phyloP scores from a whole-genome alignment of 1,140 invertebrate species.

The Solenopsis fugax region DNA sequence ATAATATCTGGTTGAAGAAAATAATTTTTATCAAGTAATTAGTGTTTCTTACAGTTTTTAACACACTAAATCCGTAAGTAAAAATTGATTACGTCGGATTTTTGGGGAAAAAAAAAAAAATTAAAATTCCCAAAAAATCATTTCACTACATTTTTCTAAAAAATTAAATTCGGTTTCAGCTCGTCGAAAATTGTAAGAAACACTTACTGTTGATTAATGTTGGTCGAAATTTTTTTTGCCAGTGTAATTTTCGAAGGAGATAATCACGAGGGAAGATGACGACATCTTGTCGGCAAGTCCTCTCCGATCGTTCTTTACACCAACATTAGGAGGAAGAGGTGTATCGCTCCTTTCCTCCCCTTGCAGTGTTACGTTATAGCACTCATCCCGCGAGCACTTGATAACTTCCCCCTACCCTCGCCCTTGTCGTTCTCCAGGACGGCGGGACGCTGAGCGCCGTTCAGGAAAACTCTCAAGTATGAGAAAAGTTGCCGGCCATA shows the following conservation, averaged over 20 bases:
- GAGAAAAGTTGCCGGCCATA: constrained; percentile 84
- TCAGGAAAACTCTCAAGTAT: constrained; percentile 80
- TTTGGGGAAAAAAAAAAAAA: too few relatives aligned
- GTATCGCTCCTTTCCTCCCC: constrained; percentile 19
- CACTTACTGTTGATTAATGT: too few relatives aligned
- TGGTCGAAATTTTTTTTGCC: too few relatives aligned
- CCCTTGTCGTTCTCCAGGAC: constrained; percentile 11
- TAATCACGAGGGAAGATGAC: constrained; percentile 6
- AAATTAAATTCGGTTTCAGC: too few relatives aligned
- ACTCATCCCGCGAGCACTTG: constrained; percentile 64
- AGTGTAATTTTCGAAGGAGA: not conserved
- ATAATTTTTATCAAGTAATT: not conserved
- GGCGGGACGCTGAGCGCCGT: constrained; percentile 50
- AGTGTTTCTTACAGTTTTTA: too few relatives aligned
- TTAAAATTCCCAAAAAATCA: too few relatives aligned
- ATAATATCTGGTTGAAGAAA: not conserved
- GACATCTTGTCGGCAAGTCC: not conserved
- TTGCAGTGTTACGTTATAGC: constrained; percentile 67
- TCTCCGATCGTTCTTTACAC: constrained; percentile 41
- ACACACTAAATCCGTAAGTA: too few relatives aligned
- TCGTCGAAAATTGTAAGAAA: too few relatives aligned
- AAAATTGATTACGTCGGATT: too few relatives aligned
- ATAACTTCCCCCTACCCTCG: constrained; percentile 61
- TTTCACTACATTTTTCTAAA: too few relatives aligned
- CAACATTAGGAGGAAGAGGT: constrained; percentile 36